These are phyloP conservation scores for Pseudois nayaur DNA, from an alignment of 2,113 vertebrate species.

Conservation along the genomic window DNA sequence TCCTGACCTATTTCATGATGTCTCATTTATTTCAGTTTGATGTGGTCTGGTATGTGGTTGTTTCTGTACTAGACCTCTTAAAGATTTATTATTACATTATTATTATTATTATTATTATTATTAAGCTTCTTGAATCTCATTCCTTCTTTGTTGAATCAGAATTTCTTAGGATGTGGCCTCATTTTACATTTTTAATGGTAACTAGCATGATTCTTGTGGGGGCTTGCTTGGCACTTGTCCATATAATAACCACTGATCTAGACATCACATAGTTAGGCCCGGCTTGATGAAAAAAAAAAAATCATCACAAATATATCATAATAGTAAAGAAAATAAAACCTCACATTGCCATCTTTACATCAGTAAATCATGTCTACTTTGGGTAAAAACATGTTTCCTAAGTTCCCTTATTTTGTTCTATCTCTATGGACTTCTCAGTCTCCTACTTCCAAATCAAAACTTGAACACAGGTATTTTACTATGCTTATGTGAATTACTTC, in stretches of 20 bases:
- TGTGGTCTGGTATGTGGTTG: neutral
- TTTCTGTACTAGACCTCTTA: neutral
- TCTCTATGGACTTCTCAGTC: neutral
- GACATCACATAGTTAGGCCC: neutral
- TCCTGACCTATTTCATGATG: neutral
- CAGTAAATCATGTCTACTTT: neutral
- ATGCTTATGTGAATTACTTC: neutral
- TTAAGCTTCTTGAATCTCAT: neutral
- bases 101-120: neutral
- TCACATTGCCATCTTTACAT: neutral
- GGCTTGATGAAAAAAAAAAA: neutral
- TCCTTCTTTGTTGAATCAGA: neutral
- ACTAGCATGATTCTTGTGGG: neutral
- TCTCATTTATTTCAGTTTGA: neutral
- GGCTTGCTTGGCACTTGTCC: accelerated
- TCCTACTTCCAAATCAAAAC: neutral
- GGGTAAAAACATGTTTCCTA: neutral
- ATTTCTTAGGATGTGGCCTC: neutral
- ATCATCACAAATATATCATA: neutral
- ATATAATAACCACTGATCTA: neutral
- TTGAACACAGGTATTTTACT: neutral
- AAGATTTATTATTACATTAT: neutral
- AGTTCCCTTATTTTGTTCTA: neutral
- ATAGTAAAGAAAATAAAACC: constrained; percentile 1
- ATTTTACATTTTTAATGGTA: neutral